Evolutionary conservation across 2,113 vertebrate species (phyloP).

Genomic region (Agapornis roseicollis): DNA sequence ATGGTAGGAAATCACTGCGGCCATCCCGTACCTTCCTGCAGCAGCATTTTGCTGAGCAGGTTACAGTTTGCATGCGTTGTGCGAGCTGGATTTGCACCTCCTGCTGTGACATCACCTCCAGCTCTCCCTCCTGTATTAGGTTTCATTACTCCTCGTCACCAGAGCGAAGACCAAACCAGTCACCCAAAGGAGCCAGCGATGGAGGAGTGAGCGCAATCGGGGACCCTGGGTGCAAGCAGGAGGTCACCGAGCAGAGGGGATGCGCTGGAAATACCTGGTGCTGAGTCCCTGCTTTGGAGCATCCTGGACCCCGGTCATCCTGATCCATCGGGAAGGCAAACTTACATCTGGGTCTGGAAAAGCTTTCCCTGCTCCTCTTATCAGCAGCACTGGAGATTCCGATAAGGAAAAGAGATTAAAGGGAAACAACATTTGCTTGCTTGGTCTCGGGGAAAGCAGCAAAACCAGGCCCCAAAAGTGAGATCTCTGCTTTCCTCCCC

Average conservation of each 20-base stretch:
- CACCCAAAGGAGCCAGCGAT: not conserved
- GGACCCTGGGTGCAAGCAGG: rapidly evolving
- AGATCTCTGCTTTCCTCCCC: not conserved
- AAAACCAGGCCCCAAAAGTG: not conserved
- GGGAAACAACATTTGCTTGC: not conserved
- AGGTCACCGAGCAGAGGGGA: not conserved
- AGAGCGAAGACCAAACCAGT: not conserved
- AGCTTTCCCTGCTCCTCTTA: not conserved
- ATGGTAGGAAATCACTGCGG: rapidly evolving
- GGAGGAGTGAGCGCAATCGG: rapidly evolving
- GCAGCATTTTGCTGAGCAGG: not conserved
- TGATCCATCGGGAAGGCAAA: not conserved
- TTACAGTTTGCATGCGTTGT: rapidly evolving
- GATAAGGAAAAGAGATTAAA: not conserved
- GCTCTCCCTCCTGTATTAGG: not conserved
- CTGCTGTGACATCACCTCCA: not conserved
- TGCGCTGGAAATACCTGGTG: not conserved
- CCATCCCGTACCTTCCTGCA: rapidly evolving
- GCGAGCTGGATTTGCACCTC: not conserved
- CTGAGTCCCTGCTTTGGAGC: rapidly evolving
- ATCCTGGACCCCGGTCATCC: rapidly evolving
- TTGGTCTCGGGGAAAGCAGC: not conserved
- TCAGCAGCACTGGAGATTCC: rapidly evolving
- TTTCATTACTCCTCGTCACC: not conserved
- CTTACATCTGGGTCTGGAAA: not conserved